These are phyloP conservation scores for Gymnosoma rotundatum DNA, from an alignment of 2,888 invertebrate species.

Conservation along the genomic window DNA sequence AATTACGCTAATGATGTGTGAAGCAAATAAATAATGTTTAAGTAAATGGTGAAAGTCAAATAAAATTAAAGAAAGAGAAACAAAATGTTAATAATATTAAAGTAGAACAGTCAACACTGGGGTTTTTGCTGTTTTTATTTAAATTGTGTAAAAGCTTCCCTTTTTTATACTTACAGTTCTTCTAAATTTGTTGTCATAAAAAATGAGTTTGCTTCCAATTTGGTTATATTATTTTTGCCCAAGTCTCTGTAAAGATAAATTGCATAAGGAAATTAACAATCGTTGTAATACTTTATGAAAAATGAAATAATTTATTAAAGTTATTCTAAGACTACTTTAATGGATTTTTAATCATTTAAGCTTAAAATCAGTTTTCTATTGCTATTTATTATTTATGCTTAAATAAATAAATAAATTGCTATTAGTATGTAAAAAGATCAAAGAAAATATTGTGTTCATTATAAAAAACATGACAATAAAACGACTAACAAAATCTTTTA, in stretches of 20 bases:
- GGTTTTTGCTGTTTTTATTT: not conserved
- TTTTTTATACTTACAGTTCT: conserved; percentile 86
- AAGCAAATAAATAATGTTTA: conserved; percentile 58
- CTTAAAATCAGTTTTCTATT: too few species aligned
- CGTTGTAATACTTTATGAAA: too few species aligned
- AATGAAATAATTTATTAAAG: too few species aligned
- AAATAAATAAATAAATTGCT: too few species aligned
- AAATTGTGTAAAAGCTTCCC: too few species aligned
- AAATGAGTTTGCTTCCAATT: conserved; percentile 88
- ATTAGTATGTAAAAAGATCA: too few species aligned
- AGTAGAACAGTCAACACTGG: not conserved
- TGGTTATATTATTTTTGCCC: conserved; percentile 90
- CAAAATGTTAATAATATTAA: not conserved
- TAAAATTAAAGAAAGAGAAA: not conserved
- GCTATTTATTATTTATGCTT: too few species aligned
- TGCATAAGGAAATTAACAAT: not conserved
- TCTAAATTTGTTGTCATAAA: conserved; percentile 87
- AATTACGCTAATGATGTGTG: conserved; percentile 56
- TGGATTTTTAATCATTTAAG: too few species aligned
- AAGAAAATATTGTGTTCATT: too few species aligned
- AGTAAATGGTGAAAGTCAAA: not conserved
- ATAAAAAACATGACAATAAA: too few species aligned
- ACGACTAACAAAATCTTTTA: too few species aligned
- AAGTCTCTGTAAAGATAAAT: conserved; percentile 86
- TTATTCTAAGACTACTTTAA: too few species aligned